A percentile compares a stretch with the other conserved stretches of the same genome.
Evolutionary conservation across 92 coral and sea anemone species (phyloP).

Genomic region (Actinostola sp.): DNA sequence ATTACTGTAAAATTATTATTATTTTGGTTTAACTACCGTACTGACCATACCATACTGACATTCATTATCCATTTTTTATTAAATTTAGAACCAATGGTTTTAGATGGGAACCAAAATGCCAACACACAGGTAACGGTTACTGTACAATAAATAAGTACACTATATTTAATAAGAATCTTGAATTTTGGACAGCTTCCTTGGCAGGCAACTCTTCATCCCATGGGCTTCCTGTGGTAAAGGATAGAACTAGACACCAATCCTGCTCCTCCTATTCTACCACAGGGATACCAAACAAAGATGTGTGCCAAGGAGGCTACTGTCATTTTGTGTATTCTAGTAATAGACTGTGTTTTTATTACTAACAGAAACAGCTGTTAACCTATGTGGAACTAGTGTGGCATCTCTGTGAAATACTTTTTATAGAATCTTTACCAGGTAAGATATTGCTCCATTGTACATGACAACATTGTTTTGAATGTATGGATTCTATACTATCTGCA

Average conservation of each 20-base stretch:
- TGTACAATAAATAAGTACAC: neutral
- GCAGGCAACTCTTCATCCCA: too few species aligned
- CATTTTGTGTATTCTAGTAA: neutral
- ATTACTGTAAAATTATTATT: too few species aligned
- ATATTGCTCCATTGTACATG: too few species aligned
- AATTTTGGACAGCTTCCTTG: too few species aligned
- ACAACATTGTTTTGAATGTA: too few species aligned
- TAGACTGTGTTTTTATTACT: conserved; percentile 1
- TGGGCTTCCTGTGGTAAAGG: too few species aligned
- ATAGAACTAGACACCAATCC: too few species aligned
- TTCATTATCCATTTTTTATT: neutral
- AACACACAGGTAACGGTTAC: conserved; percentile 24
- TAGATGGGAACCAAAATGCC: conserved; percentile 22
- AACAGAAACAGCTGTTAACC: conserved; percentile 71
- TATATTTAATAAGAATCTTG: neutral
- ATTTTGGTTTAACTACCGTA: too few species aligned
- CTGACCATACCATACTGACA: too few species aligned
- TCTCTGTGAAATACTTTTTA: conserved; percentile 92
- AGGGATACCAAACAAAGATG: too few species aligned
- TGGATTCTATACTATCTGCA: too few species aligned
- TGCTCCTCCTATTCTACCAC: too few species aligned
- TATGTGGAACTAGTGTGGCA: conserved; percentile 96
- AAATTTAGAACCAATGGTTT: conserved; percentile 18
- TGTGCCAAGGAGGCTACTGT: neutral
- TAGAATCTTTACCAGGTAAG: conserved; percentile 92